Evolutionary conservation across 2,113 vertebrate species (phyloP), one percentile per base, ranked within the genome.

Genomic region (Piliocolobus tephrosceles): DNA sequence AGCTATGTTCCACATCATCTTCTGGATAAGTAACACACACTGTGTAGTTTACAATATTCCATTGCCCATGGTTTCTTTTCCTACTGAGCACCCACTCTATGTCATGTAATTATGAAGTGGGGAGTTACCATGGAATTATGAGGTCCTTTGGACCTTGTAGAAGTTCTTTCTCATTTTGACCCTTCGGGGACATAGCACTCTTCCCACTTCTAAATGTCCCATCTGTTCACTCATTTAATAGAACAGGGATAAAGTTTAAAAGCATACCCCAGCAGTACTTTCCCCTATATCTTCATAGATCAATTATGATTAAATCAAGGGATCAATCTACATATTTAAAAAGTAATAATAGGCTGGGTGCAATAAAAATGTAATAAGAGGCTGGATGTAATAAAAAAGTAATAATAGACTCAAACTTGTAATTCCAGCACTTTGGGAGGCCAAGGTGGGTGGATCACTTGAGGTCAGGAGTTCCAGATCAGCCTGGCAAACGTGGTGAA

Each of bases 111-210:
- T 83, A 61, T 17, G 38, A 87, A 73, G 32, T 94, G 66, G 50
- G 38, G 58, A 75, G 25, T 50, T 86, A 43, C 57, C 17, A 64
- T 40, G 14, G 27, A 78, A 57, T 79, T 88, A 2, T 30, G 23
- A 88, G 32, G 35, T 57, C 55, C 20, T 13, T 84, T 12, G 68
- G 32, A 89, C 16, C 13, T 58, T 86, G 4, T 61, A 82, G 68
- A 97, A 89, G 43, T 58, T 73, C 50, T 92, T 92, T 96, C 47
- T 97, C 25, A 73, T 32, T 75, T 20, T 78, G 27, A 38, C 58
- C 82, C 35, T 90, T 27, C n/a, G 6, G 35, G 50, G 5, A 73
- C 35, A 55, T 72, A 82, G 17, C 20, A 23, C 25, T 90, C 22
- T 9, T 90, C 61, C 61, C 47, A 32, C 2, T 81, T 70, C 72